Conservation (phyloP, 2,888 invertebrate genomes). For the Diarsia dahlii region DNA sequence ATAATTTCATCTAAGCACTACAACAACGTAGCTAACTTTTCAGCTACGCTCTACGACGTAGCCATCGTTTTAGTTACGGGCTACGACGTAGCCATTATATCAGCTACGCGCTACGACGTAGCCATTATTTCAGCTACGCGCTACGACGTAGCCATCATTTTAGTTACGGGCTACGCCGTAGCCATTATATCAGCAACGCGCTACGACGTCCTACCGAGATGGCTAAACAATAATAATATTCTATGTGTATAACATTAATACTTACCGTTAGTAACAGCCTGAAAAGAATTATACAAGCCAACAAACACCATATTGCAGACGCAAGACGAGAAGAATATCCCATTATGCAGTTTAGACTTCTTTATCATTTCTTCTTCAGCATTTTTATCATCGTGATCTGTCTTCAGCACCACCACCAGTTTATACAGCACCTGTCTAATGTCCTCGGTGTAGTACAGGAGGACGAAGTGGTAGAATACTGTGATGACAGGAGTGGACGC, state of each 20-base stretch:
- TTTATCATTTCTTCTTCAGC: slow-evolving; percentile 45
- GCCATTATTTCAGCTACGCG: too few species aligned
- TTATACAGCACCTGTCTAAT: slow-evolving; percentile 28
- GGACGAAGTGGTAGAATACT: slow-evolving; percentile 42
- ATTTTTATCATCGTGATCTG: slow-evolving; percentile 33
- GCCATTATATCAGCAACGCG: background rate
- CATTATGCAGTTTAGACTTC: slow-evolving; percentile 39
- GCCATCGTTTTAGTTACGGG: too few species aligned
- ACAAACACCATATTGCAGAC: slow-evolving; percentile 38
- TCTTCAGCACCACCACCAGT: slow-evolving; percentile 36
- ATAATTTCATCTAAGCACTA: too few species aligned
- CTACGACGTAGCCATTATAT: too few species aligned
- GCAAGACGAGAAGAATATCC: slow-evolving; percentile 47
- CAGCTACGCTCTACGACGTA: too few species aligned
- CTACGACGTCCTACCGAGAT: background rate
- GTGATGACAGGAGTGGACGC: slow-evolving; percentile 37
- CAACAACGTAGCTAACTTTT: too few species aligned
- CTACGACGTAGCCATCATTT: too few species aligned
- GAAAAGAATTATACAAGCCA: slow-evolving; percentile 33
- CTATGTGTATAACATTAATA: background rate
- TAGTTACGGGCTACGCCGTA: background rate
- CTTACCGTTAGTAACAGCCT: slow-evolving; percentile 23
- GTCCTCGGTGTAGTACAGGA: slow-evolving; percentile 32
- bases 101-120: too few species aligned
- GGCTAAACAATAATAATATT: background rate